Evolutionary conservation across 2,888 invertebrate species (phyloP).

Genomic region (Agonopterix subpropinquella): DNA sequence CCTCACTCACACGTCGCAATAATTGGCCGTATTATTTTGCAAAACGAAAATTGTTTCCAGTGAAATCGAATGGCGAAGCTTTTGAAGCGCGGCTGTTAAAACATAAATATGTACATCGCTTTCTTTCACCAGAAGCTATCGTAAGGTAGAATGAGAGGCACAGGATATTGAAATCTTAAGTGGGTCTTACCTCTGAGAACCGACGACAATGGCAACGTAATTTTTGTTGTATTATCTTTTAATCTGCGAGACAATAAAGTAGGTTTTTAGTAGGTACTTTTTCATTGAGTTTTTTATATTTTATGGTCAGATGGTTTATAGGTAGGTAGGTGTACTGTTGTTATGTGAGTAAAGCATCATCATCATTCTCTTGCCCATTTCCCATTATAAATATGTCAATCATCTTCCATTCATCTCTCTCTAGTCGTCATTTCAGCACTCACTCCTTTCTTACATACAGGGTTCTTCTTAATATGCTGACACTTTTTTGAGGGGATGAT

Average conservation of each 20-base stretch:
- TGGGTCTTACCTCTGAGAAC: conserved; percentile 34
- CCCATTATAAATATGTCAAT: no score
- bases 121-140: conserved; percentile 20
- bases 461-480: no score
- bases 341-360: no score
- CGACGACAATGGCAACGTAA: conserved; percentile 28
- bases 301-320: no score
- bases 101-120: conserved; percentile 21
- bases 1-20: no score
- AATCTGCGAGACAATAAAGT: conserved; percentile 25
- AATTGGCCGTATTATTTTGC: background rate
- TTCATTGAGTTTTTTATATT: no score
- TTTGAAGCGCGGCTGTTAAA: conserved; percentile 12
- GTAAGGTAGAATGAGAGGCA: conserved; percentile 29
- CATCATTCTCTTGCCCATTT: no score
- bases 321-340: no score
- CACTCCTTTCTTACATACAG: no score
- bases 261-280: conserved; percentile 23
- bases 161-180: conserved; percentile 21
- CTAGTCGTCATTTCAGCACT: no score
- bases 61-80: conserved; percentile 27
- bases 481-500: no score
- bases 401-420: no score
- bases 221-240: conserved; percentile 30
- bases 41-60: conserved; percentile 14